These are phyloP conservation scores for Gobiocypris rarus DNA, from an alignment of 2,113 vertebrate species.

Conservation along the genomic window DNA sequence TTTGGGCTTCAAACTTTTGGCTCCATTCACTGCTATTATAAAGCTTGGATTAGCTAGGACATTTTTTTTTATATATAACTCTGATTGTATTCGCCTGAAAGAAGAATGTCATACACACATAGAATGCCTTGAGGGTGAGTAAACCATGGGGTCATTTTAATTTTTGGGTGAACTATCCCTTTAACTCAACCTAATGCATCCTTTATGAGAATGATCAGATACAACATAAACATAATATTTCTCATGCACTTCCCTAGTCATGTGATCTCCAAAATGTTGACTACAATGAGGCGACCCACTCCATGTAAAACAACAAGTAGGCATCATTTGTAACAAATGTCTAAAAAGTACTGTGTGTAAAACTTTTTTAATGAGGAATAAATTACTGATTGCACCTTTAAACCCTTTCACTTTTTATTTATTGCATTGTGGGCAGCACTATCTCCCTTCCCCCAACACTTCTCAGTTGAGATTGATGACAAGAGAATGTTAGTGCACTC, in stretches of 20 bases:
- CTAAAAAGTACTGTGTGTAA: background rate
- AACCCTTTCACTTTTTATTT: conserved; percentile 32
- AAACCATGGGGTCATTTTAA: too few species aligned
- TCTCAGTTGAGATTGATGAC: conserved; percentile 56
- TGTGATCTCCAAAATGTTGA: background rate
- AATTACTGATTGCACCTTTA: conserved; percentile 25
- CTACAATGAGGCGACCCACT: background rate
- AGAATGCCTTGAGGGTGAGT: too few species aligned
- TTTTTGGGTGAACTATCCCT: too few species aligned
- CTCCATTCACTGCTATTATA: too few species aligned
- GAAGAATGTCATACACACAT: too few species aligned
- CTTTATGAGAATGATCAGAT: background rate
- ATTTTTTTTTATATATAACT: too few species aligned
- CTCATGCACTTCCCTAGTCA: background rate
- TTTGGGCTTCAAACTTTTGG: too few species aligned
- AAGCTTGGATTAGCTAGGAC: too few species aligned
- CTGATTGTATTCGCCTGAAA: too few species aligned
- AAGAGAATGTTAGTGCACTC: conserved; percentile 49
- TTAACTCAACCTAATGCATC: background rate
- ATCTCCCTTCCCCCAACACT: conserved; percentile 36
- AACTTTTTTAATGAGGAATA: conserved; percentile 6
- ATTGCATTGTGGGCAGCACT: conserved; percentile 21
- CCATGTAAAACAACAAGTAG: background rate
- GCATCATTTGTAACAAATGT: background rate
- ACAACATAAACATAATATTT: background rate